Evolutionary conservation across 2,797 vertebrate species (phyloP).

Genomic region (Galagoides demidoff): DNA sequence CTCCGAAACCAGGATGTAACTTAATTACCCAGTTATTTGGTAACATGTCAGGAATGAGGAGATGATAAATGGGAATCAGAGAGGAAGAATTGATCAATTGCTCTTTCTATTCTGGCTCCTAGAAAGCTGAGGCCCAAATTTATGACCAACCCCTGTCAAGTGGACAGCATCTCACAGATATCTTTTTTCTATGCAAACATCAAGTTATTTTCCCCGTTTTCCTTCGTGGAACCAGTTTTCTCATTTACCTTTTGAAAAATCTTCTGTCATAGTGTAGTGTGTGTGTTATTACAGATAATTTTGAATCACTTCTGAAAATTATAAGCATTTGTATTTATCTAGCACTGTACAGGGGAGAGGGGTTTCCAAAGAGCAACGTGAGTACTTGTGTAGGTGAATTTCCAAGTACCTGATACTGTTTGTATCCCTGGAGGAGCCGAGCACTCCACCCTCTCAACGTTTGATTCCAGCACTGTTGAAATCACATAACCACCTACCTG

Average conservation of each 20-base stretch:
- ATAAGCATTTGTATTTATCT: background rate
- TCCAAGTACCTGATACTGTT: background rate
- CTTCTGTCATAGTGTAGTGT: background rate
- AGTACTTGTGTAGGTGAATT: background rate
- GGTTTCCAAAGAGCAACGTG: background rate
- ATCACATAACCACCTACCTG: too few species aligned
- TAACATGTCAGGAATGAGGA: slow-evolving; percentile 49
- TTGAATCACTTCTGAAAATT: background rate
- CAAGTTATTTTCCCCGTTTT: background rate
- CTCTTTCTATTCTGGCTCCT: slow-evolving; percentile 25
- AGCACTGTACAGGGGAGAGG: background rate
- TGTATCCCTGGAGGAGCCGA: background rate
- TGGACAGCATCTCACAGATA: background rate
- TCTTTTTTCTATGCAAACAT: slow-evolving; percentile 14
- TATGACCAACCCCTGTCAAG: slow-evolving; percentile 10
- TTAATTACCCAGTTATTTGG: slow-evolving; percentile 63
- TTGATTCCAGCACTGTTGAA: background rate
- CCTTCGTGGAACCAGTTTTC: background rate
- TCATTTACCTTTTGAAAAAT: slow-evolving; percentile 20
- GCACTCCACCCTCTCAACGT: background rate
- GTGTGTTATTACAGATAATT: background rate
- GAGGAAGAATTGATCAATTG: slow-evolving; percentile 44
- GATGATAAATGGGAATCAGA: slow-evolving; percentile 56
- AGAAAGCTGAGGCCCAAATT: slow-evolving; percentile 54
- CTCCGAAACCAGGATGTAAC: slow-evolving; percentile 33